phyloP scores from a whole-genome alignment of 2,888 invertebrate species.

The Drosophila conformis region DNA sequence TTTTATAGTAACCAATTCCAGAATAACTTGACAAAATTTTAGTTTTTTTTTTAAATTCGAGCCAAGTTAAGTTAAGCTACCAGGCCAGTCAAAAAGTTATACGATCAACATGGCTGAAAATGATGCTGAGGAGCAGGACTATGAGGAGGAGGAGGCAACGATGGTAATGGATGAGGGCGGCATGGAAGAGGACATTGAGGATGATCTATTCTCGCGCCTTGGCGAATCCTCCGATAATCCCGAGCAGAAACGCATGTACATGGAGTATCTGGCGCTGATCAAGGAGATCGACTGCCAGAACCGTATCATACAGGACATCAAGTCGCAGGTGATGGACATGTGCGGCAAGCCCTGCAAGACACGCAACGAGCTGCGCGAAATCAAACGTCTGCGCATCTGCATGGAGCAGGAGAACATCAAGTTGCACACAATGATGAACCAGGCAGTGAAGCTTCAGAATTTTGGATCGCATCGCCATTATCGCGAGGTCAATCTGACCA shows the following conservation, averaged over 20 bases:
- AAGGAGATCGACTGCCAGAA: conserved; percentile 83
- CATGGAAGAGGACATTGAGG: conserved; percentile 61
- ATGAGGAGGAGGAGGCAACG: conserved; percentile 46
- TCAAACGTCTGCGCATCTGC: conserved; percentile 76
- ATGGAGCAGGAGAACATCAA: conserved; percentile 83
- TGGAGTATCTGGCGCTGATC: conserved; percentile 79
- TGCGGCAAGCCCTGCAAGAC: conserved; percentile 73
- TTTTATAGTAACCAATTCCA: conserved; percentile 46
- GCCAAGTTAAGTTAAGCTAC: background rate
- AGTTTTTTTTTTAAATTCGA: background rate
- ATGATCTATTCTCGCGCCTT: conserved; percentile 71
- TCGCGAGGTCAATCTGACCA: conserved; percentile 76
- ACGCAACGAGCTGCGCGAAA: conserved; percentile 76
- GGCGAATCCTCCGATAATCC: conserved; percentile 78
- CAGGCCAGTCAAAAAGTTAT: background rate
- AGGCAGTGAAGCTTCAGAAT: conserved; percentile 81
- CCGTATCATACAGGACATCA: conserved; percentile 77
- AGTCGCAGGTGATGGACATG: conserved; percentile 74
- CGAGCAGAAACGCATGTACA: conserved; percentile 74
- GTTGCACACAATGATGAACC: conserved; percentile 76
- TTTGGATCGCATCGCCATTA: conserved; percentile 79
- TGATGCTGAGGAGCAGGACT: conserved; percentile 59
- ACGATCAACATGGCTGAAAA: conserved; percentile 48
- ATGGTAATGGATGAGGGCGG: conserved; percentile 38
- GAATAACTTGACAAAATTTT: conserved; percentile 50